Percentiles rank a stretch among this genome's conserved stretches.
Conservation (phyloP, 1,140 invertebrate genomes). For the Zaprionus camerounensis region DNA sequence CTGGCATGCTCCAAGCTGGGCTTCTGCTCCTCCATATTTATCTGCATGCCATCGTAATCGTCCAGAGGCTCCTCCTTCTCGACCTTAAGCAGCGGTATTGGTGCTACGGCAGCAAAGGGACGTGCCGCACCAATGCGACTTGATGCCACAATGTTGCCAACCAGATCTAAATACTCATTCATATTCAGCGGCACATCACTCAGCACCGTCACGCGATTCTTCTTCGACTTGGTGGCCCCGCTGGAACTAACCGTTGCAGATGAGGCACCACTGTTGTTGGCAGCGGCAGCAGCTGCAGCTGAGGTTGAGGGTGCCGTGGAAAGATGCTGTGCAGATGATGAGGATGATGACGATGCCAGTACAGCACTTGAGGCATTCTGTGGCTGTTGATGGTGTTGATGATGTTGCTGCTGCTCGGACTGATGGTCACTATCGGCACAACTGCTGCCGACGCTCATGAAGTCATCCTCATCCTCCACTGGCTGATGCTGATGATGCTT, state of each 20-base stretch:
- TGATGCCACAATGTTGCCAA: conserved; percentile 80
- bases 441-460: conserved; percentile 71
- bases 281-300: conserved; percentile 24
- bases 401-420: conserved; percentile 20
- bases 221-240: conserved; percentile 59
- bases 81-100: conserved; percentile 75
- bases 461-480: conserved; percentile 60
- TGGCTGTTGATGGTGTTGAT: conserved; percentile 17
- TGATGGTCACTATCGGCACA: conserved; percentile 50
- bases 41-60: conserved; percentile 55
- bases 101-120: conserved; percentile 68
- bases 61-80: conserved; percentile 79
- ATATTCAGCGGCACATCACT: conserved; percentile 82
- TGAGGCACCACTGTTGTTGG: conserved; percentile 21
- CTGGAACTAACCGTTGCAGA: conserved; percentile 12
- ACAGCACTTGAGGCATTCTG: background rate
- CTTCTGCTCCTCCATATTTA: conserved; percentile 48
- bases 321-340: conserved; percentile 29
- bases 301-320: conserved; percentile 61
- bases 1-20: conserved; percentile 53
- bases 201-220: conserved; percentile 77
- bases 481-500: conserved; percentile 35
- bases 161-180: conserved; percentile 80
- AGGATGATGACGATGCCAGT: background rate
- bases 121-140: conserved; percentile 67